Evolutionary conservation across 2,888 invertebrate genomes (phyloP).

Genomic region (Acholoe squamosa): DNA sequence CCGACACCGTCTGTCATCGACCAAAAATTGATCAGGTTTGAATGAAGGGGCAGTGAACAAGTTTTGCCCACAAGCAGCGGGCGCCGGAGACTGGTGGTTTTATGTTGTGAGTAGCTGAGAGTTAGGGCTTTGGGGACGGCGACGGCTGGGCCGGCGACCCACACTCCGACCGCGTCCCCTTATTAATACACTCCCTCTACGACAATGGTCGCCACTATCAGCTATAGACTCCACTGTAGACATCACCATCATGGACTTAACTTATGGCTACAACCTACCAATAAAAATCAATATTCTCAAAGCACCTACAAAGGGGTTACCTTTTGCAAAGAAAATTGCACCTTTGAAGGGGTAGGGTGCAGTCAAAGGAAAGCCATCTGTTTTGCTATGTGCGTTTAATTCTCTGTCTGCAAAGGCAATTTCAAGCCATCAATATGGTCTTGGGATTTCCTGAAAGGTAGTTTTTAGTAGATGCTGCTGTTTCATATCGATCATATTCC

Average conservation of each 20-base stretch:
- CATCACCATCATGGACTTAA: neutral
- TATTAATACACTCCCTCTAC: neutral
- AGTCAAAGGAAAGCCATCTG: too few relatives aligned
- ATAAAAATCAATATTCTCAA: neutral
- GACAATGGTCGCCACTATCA: too few relatives aligned
- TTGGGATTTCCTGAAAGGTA: too few relatives aligned
- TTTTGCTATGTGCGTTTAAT: too few relatives aligned
- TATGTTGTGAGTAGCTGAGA: neutral
- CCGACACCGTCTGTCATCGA: slow-evolving; percentile 30
- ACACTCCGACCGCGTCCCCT: neutral
- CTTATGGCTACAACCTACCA: slow-evolving; percentile 1
- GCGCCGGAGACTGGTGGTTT: too few relatives aligned
- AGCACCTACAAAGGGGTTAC: too few relatives aligned
- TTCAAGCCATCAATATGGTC: too few relatives aligned
- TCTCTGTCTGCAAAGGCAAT: too few relatives aligned
- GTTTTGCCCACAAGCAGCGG: neutral
- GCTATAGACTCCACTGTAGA: neutral
- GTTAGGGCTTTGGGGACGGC: neutral
- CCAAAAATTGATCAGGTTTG: slow-evolving; percentile 40
- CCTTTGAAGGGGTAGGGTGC: too few relatives aligned
- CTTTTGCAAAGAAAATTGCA: too few relatives aligned
- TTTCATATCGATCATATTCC: too few relatives aligned
- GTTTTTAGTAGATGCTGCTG: too few relatives aligned
- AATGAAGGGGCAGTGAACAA: slow-evolving; percentile 41
- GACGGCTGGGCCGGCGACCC: neutral